Evolutionary conservation across 2,888 invertebrate genomes (phyloP), one percentile per base, ranked within the genome.

Genomic region (Epinotia bilunana): DNA sequence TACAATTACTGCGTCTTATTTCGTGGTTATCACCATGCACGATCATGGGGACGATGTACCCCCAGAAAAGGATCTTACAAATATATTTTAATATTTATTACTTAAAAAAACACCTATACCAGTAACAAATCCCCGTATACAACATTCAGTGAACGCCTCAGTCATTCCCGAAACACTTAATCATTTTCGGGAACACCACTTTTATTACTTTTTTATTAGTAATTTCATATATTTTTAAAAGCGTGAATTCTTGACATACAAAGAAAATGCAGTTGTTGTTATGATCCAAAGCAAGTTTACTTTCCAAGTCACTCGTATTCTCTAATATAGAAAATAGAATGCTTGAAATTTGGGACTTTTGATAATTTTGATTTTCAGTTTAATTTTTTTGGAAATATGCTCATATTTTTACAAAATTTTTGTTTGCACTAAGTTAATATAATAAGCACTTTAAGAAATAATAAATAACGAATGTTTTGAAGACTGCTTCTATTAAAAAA

Each of bases 31-130:
- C n/a, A n/a, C n/a, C n/a, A n/a, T n/a, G n/a, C n/a, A n/a, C n/a
- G n/a, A n/a, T n/a, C n/a, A n/a, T n/a, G n/a, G n/a, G n/a, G n/a
- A n/a, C n/a, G n/a, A n/a, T n/a, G n/a, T n/a, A n/a, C n/a, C n/a
- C n/a, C n/a, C n/a, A n/a, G n/a, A n/a, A n/a, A n/a, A n/a, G n/a
- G n/a, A n/a, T n/a, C n/a, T n/a, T n/a, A n/a, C n/a, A n/a, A n/a
- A n/a, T 49, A 64, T 23, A 64, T 49, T 11, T 64, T 49, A 12
- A 13, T 13, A 49, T 49, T 64, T 49, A 23, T 64, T 49, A 64
- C 64, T 64, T 64, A 9, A 64, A 12, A 46, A 46, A 46, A 46
- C 46, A 46, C 46, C 46, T 12, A 12, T 46, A 46, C 46, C 46
- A 46, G 46, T 46, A 12, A 12, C 46, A 46, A 46, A 46, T 2